Evolutionary conservation across 1,140 invertebrate species (phyloP).

Genomic region (Zaprionus africanus): DNA sequence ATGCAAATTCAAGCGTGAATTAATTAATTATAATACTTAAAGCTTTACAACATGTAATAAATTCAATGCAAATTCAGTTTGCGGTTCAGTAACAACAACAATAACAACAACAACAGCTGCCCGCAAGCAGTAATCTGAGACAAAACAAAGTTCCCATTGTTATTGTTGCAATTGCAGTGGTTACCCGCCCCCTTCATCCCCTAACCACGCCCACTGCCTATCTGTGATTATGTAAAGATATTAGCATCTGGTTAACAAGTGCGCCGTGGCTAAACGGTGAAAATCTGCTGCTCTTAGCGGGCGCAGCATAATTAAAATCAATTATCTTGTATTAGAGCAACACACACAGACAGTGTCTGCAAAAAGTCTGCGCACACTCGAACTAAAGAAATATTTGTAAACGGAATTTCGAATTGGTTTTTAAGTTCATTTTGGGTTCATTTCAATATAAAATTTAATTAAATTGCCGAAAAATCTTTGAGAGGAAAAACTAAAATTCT

Average conservation of each 20-base stretch:
- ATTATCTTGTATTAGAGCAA: constrained; percentile 65
- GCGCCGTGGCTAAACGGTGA: constrained; percentile 77
- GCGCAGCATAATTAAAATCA: constrained; percentile 77
- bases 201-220: neutral
- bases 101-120: constrained; percentile 41
- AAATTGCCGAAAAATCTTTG: neutral
- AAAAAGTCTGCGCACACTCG: constrained; percentile 34
- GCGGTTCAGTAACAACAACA: constrained; percentile 64
- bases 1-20: constrained; percentile 25
- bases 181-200: neutral
- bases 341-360: constrained; percentile 48
- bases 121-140: constrained; percentile 71
- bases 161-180: constrained; percentile 65
- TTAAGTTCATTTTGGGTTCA: neutral
- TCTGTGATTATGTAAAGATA: constrained; percentile 46
- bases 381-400: neutral
- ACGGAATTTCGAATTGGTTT: neutral
- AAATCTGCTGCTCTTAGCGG: constrained; percentile 67
- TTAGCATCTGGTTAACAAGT: constrained; percentile 81
- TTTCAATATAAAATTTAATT: neutral
- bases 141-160: constrained; percentile 66
- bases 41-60: constrained; percentile 57
- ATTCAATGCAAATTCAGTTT: constrained; percentile 66
- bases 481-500: neutral
- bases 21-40: constrained; percentile 52